Base-by-base conservation (phyloP, 2,888 invertebrate genomes). In the Zygothrica quintamaculata region DNA sequence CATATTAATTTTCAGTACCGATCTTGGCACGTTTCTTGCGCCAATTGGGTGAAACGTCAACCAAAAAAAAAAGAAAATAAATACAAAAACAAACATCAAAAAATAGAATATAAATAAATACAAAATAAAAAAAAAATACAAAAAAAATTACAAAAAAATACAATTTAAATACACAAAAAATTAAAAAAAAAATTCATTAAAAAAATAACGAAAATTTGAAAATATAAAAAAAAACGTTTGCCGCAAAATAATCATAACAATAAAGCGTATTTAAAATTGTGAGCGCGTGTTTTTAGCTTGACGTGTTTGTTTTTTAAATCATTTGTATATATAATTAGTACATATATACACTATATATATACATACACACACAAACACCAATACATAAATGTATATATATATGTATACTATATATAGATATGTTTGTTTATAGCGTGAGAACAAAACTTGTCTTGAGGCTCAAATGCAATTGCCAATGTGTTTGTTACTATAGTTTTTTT, bases 1-100 rank as follows among this genome's bases (percentile, higher is more conserved):
- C 85, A 88, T 86, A 87, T 88, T 88, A 84, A 88, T 87, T 87
- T 80, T 80, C 25, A 61, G 60, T 47, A 53, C 56, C 71, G 79
- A 78, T 82, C 81, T 82, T 82, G 81, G 87, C 87, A 87, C 87
- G 81, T 87, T 82, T 72, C 72, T 64, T 71, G 58, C 70, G 65
- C 65, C 75, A 78, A 85, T 78, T 81, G 82, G 87, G 87, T 80
- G 80, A 77, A 84, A 76, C 71, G 59, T 53, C 56, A 34, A 50
- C 31, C 15, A 50, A 15, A 43, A 43, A 39, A 43, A 52, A 2
- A 16, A 40, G 42, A 15, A 39, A 16, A 16, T n/a, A n/a, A n/a
- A n/a, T n/a, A n/a, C 26, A 26, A 26, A 4, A 8, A 26, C 26
- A 6, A 8, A 8, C 26, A 48, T 25, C 16, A 50, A 13, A 46